Base-by-base conservation (phyloP, 2,888 invertebrate species). In the Lepeophtheirus nordmannii region DNA sequence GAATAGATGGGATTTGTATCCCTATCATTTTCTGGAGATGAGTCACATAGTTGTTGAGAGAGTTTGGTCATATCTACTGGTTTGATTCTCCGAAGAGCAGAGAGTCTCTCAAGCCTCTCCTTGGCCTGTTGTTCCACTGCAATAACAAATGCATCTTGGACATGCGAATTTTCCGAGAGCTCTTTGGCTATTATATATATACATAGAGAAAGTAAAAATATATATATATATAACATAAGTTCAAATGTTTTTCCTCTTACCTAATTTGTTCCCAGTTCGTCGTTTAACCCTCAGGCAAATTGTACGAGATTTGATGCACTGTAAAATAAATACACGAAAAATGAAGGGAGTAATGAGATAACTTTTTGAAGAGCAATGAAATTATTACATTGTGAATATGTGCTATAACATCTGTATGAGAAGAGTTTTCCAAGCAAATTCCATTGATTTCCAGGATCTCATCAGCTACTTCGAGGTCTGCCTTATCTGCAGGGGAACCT, bases 361-460 rank as follows among this genome's bases (percentile, higher is more conserved):
- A n/a, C n/a, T n/a, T n/a, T n/a, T n/a, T n/a, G n/a, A n/a, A n/a
- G n/a, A n/a, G n/a, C n/a, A n/a, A n/a, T n/a, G n/a, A n/a, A n/a
- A 30, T 30, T 23, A 76, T 76, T 77, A 94, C 94, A 85, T 94
- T 88, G 75, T 94, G 92, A 74, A 96, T 93, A 75, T 93, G 89
- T 41, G 87, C 85, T 72, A 94, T 86, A 73, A 94, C 89, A 78
- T 94, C 91, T 0, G 88, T 84, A 75, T 92, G 85, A 68, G 89
- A 86, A 77, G 89, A 88, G 77, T 92, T 88, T 73, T 92, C 90
- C 73, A 96, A 80, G 71, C 85, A 85, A 72, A 87, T 86, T 72
- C 94, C 96, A 77, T 97, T 97, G 71, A 97, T 90, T 79, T 93
- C 93, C 78, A 96, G 82, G 76, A 97, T 94, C 80, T 96, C 96